Evolutionary conservation across 2,113 vertebrate species (phyloP).

Genomic region (Brachionichthys hirsutus): DNA sequence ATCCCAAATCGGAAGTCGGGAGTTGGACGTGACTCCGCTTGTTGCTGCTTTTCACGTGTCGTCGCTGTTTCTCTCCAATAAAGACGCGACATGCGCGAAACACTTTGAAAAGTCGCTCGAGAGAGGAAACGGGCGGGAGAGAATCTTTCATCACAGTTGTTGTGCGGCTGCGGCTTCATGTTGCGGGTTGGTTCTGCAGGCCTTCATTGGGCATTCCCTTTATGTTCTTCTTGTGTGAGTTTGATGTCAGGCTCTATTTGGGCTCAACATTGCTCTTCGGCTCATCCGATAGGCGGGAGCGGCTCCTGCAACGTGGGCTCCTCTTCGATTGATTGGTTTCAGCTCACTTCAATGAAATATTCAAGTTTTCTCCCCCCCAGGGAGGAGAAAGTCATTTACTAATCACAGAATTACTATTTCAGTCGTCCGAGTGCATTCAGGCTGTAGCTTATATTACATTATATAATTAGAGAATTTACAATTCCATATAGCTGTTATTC

Average conservation of each 20-base stretch:
- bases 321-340: conserved; percentile 53
- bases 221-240: conserved; percentile 37
- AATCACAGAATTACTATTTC: conserved; percentile 36
- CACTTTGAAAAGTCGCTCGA: conserved; percentile 1
- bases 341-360: conserved; percentile 60
- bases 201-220: conserved; percentile 41
- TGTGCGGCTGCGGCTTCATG: conserved; percentile 4
- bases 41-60: conserved; percentile 51
- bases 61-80: not conserved
- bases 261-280: conserved; percentile 31
- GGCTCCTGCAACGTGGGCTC: conserved; percentile 26
- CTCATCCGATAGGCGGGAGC: conserved; percentile 12
- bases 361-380: conserved; percentile 29
- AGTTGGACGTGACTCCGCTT: conserved; percentile 60
- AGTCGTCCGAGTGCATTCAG: conserved; percentile 25
- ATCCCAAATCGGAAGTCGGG: not conserved
- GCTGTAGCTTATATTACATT: conserved; percentile 25
- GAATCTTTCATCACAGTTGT: too few relatives aligned
- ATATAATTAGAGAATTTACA: conserved; percentile 19
- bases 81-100: not conserved
- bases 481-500: conserved; percentile 26
- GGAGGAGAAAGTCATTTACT: conserved; percentile 34
- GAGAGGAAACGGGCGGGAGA: not conserved
- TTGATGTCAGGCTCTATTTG: conserved; percentile 10
- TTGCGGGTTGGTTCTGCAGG: conserved; percentile 20